A percentile compares a stretch with the other conserved stretches of the same genome.
These are phyloP conservation scores for Drosophila imparisetae DNA, from an alignment of 2,888 invertebrate genomes.

Conservation along the genomic window DNA sequence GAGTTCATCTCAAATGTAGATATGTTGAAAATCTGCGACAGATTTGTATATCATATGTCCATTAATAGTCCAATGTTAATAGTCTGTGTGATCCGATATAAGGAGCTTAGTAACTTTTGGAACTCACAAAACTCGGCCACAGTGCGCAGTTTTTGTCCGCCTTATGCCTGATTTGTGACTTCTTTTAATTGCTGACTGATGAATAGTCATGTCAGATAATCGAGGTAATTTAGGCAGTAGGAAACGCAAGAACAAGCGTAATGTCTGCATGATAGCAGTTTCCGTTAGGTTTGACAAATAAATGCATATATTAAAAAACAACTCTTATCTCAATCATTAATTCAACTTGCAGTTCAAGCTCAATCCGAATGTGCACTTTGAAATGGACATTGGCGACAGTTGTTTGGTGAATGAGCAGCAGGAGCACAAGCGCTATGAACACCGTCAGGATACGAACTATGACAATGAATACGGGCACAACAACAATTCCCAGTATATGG, in stretches of 20 bases:
- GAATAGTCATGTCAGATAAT: not conserved
- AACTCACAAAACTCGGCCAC: not conserved
- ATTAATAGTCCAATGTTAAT: not conserved
- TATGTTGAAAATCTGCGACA: not conserved
- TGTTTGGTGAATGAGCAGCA: constrained; percentile 42
- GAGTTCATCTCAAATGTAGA: not conserved
- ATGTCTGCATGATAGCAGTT: not conserved
- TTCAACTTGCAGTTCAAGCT: constrained; percentile 59
- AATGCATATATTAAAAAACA: not conserved
- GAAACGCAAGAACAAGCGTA: not conserved
- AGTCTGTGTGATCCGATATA: not conserved
- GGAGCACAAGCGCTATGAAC: constrained; percentile 33
- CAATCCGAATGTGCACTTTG: constrained; percentile 71
- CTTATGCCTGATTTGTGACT: not conserved
- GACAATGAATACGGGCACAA: constrained; percentile 13
- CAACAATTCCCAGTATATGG: constrained; percentile 14
- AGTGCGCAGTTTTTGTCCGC: not conserved
- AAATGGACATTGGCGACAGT: constrained; percentile 78
- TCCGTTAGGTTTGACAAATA: not conserved
- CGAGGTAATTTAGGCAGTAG: not conserved
- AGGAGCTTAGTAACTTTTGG: not conserved
- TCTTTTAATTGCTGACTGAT: not conserved
- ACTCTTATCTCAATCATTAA: not conserved
- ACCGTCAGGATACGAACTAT: constrained; percentile 16
- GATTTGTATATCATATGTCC: not conserved